Percentiles rank a stretch among this genome's conserved stretches.
These are phyloP conservation scores for Galendromus occidentalis DNA, from an alignment of 1,140 invertebrate species.

Conservation along the genomic window DNA sequence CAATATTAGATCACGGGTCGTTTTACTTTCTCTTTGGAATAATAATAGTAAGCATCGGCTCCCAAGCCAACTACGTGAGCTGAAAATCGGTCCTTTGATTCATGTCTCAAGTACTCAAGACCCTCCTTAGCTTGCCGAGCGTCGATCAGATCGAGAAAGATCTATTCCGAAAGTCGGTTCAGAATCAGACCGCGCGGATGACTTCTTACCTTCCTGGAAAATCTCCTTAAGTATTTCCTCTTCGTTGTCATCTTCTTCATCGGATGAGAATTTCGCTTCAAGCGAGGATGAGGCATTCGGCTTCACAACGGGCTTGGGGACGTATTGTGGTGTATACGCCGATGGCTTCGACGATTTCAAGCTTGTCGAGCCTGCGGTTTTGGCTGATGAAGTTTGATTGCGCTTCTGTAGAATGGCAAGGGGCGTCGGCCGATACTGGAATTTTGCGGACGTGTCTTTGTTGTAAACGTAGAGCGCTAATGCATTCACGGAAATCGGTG, in stretches of 20 bases:
- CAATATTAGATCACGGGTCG: too few species aligned
- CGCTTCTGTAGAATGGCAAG: not conserved
- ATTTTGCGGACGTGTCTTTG: not conserved
- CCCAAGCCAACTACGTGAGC: too few species aligned
- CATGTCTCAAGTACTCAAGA: too few species aligned
- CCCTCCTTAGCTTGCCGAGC: too few species aligned
- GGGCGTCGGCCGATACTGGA: constrained; percentile 6
- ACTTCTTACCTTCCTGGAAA: not conserved
- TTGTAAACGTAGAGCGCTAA: not conserved
- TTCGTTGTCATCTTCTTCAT: constrained; percentile 2
- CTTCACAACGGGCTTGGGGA: not conserved
- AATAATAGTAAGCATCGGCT: too few species aligned
- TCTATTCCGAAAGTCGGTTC: too few species aligned
- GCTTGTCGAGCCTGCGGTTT: not conserved
- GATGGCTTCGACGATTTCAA: not conserved
- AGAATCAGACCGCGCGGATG: too few species aligned
- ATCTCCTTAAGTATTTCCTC: constrained; percentile 4
- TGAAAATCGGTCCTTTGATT: too few species aligned
- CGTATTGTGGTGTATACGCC: not conserved
- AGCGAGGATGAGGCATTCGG: not conserved
- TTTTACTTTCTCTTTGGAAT: too few species aligned
- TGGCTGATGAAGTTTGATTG: not conserved
- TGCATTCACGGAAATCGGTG: not conserved
- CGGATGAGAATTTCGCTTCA: not conserved
- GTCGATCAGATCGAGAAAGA: too few species aligned